Evolutionary conservation across 1,140 invertebrate species (phyloP).

Genomic region (fruit fly (Drosophila melanogaster)): Release_6_plus_ISO1_MT NT_033777.3:16217001-16217500

Average conservation of each 20-base stretch:
- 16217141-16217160: conserved; percentile 3
- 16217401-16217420: too few relatives aligned
- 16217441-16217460: neutral
- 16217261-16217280: neutral
- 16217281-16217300: neutral
- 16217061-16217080: neutral
- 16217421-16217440: too few relatives aligned
- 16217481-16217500: neutral
- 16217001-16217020: conserved; percentile 53
- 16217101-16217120: conserved; percentile 11
- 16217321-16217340: too few relatives aligned
- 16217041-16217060: neutral
- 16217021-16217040: neutral
- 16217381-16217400: too few relatives aligned
- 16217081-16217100: conserved; percentile 1
- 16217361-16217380: too few relatives aligned
- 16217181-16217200: conserved; percentile 38
- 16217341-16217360: too few relatives aligned
- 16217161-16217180: conserved; percentile 55
- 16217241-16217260: conserved; percentile 31
- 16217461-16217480: neutral
- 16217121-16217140: neutral
- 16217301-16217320: neutral
- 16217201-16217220: conserved; percentile 50
- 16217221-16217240: conserved; percentile 55